Conservation (phyloP, 1,140 invertebrate species). For the Globodera rostochiensis region DNA sequence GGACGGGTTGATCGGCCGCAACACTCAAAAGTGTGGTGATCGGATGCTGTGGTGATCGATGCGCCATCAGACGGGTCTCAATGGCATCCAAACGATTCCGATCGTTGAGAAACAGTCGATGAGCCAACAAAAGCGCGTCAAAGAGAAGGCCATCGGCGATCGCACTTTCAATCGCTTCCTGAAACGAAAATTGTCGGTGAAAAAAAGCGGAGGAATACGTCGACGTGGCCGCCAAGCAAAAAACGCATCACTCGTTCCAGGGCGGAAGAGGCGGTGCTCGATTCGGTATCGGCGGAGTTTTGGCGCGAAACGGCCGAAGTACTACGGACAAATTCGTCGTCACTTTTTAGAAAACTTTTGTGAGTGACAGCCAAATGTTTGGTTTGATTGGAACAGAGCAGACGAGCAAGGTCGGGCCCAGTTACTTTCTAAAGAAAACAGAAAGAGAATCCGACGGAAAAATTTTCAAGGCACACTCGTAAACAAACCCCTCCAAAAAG, state of each 20-base stretch:
- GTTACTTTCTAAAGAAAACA: conserved; percentile 54
- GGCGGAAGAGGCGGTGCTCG: conserved; percentile 24
- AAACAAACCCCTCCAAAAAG: neutral
- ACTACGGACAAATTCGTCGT: neutral
- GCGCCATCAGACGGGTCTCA: conserved; percentile 42
- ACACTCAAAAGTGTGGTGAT: conserved; percentile 52
- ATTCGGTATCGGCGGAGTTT: conserved; percentile 14
- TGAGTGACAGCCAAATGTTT: neutral
- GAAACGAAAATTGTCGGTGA: conserved; percentile 14
- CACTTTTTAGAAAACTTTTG: conserved; percentile 22
- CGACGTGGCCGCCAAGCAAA: conserved; percentile 48
- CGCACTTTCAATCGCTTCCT: conserved; percentile 54
- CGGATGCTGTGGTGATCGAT: conserved; percentile 46
- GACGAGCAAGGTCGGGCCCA: conserved; percentile 53
- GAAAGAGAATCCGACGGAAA: neutral
- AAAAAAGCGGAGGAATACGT: conserved; percentile 31
- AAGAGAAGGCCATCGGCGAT: conserved; percentile 51
- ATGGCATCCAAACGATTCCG: conserved; percentile 36
- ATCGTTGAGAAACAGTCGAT: conserved; percentile 47
- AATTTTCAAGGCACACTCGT: neutral
- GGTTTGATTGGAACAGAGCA: conserved; percentile 29
- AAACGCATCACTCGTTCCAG: conserved; percentile 47
- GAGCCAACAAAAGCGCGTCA: conserved; percentile 50
- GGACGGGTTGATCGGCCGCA: conserved; percentile 46
- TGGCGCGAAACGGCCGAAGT: conserved; percentile 3